Base-by-base conservation (phyloP, 2,888 invertebrate genomes). In the Parthenolecanium corni region DNA sequence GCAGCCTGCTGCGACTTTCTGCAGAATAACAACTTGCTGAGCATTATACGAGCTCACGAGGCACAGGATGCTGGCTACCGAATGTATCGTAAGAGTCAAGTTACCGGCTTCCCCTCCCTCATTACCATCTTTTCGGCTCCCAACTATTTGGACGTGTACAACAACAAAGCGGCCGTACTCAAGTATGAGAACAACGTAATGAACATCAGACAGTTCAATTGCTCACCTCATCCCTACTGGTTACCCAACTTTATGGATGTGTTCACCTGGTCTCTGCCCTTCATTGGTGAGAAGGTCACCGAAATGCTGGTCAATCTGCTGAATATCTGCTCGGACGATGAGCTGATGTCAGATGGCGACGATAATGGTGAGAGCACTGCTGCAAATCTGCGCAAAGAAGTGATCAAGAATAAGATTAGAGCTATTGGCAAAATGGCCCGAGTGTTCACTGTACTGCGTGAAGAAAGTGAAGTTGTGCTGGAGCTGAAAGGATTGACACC, bases 121-220 rank as follows among this genome's bases (percentile, higher is more conserved):
- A 98, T 98, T 75, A 98, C 98, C 71, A 99, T 98, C 78, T 98
- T 98, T 78, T 97, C 96, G 73, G 98, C 98, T 75, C 98, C 98
- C 71, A 98, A 98, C 78, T 98, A 98, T 80, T 82, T 99, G 83
- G 98, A 98, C 82, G 98, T 98, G 71, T 99, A 99, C 79, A 98
- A 99, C 80, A 98, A 98, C 81, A 99, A 93, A 84, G 98, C 98
- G 76, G 98, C 98, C 75, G 98, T 99, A 75, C 83, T 98, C 75
- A 98, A 99, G 78, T 99, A 99, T 80, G 98, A 99, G 82, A 98
- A 99, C 80, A 98, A 99, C 81, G 98, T 99, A 73, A 98, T 98
- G 98, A 98, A 99, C 79, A 99, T 98, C 74, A 86, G 98, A 74
- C 98, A 99, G 80, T 98, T 98, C 79, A 99, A 99, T 79, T 98